Conservation (phyloP, 1,140 invertebrate genomes). For the Drosophila bipectinata region DNA sequence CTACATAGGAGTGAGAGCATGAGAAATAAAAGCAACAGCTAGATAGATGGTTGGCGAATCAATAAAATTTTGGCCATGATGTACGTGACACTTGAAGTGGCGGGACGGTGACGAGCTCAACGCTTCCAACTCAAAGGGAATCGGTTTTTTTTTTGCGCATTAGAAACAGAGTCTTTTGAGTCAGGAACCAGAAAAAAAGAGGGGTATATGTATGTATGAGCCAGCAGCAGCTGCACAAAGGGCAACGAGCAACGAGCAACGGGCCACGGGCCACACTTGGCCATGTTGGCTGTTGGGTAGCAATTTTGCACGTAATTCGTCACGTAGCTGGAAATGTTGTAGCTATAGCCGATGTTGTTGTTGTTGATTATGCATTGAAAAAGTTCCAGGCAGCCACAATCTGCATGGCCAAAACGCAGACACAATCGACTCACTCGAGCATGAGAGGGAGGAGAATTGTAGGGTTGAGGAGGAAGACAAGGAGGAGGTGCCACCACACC, state of each 20-base stretch:
- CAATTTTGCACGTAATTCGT: conserved; percentile 80
- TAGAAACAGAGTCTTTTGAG: conserved; percentile 47
- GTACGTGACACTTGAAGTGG: conserved; percentile 34
- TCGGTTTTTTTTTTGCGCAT: conserved; percentile 48
- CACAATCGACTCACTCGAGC: conserved; percentile 25
- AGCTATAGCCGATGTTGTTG: conserved; percentile 41
- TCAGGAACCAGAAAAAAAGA: conserved; percentile 1
- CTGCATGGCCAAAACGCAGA: conserved; percentile 61
- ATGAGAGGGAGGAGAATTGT: conserved; percentile 8
- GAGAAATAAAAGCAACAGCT: not conserved
- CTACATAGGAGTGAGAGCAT: not conserved
- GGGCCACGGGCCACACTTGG: conserved; percentile 14
- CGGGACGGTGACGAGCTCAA: conserved; percentile 19
- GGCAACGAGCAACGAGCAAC: not conserved
- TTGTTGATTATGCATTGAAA: conserved; percentile 80
- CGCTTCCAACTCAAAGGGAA: conserved; percentile 38
- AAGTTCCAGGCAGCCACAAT: conserved; percentile 63
- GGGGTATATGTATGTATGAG: not conserved
- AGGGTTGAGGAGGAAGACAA: not conserved
- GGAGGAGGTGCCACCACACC: conserved; percentile 7
- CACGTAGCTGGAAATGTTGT: conserved; percentile 59
- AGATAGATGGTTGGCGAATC: not conserved
- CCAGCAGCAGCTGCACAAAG: conserved; percentile 44
- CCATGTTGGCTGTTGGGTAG: conserved; percentile 29
- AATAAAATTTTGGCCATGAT: conserved; percentile 30